phyloP scores from a whole-genome alignment of 2,113 vertebrate species.

The Neogale vison region DNA sequence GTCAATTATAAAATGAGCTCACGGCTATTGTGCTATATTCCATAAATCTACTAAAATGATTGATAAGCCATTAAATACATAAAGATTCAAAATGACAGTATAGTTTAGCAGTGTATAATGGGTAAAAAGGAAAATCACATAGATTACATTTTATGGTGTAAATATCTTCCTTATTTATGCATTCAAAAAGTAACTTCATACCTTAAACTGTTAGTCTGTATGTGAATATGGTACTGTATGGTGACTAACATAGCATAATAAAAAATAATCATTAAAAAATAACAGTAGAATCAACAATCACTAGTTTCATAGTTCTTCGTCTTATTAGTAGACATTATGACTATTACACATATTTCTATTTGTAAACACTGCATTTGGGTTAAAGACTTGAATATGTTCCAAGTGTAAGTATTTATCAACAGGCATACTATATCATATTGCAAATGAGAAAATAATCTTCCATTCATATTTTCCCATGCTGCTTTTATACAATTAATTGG shows the following conservation, averaged over 20 bases:
- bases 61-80: slow-evolving; percentile 64
- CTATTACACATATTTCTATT: background rate
- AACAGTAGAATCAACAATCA: background rate
- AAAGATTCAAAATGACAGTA: slow-evolving; percentile 23
- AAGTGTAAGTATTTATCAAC: background rate
- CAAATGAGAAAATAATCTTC: background rate
- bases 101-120: slow-evolving; percentile 40
- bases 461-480: background rate
- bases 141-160: slow-evolving; percentile 22
- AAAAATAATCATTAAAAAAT: too few species aligned
- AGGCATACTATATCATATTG: background rate
- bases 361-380: background rate
- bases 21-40: background rate
- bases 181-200: background rate
- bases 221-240: background rate
- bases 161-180: background rate
- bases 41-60: slow-evolving; percentile 55
- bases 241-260: too few species aligned
- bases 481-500: background rate
- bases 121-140: slow-evolving; percentile 16
- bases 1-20: slow-evolving; percentile 63
- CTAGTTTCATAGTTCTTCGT: background rate
- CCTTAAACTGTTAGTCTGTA: background rate
- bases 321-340: slow-evolving; percentile 3
- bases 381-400: background rate